These are phyloP conservation scores for Syrista parreyssii DNA, from an alignment of 2,888 invertebrate genomes.

Conservation along the genomic window DNA sequence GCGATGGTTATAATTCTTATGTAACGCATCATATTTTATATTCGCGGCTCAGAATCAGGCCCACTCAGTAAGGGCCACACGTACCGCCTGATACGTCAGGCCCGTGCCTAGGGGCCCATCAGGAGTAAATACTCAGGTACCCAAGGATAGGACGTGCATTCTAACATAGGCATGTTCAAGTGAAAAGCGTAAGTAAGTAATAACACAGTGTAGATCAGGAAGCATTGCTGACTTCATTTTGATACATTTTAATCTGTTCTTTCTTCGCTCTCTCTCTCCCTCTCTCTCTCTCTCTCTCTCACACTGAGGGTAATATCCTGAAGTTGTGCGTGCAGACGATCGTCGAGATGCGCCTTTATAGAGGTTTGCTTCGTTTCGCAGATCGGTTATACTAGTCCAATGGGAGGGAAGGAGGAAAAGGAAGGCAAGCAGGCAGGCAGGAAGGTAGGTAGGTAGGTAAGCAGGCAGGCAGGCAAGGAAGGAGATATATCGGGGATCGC, in stretches of 20 bases:
- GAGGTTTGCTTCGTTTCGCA: too few relatives aligned
- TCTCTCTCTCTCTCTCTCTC: not conserved
- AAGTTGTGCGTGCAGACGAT: conserved; percentile 22
- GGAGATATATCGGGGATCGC: conserved; percentile 16
- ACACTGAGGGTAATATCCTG: conserved; percentile 3
- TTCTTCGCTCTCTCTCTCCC: not conserved
- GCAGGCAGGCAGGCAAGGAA: not conserved
- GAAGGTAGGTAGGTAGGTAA: too few relatives aligned
- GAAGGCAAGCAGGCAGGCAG: too few relatives aligned
- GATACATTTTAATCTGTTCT: not conserved
- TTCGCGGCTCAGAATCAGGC: conserved; percentile 43
- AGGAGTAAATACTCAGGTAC: too few relatives aligned
- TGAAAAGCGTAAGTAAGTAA: too few relatives aligned
- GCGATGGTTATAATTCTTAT: conserved; percentile 27
- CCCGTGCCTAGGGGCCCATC: too few relatives aligned
- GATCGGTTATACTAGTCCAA: too few relatives aligned
- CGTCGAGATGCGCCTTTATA: conserved; percentile 13
- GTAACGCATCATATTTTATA: conserved; percentile 55
- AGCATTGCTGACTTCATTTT: too few relatives aligned
- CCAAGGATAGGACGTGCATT: too few relatives aligned
- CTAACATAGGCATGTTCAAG: too few relatives aligned
- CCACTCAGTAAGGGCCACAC: conserved; percentile 50
- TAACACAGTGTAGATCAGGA: too few relatives aligned
- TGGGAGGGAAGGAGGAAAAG: too few relatives aligned
- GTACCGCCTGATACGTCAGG: conserved; percentile 41